Percentiles rank a stretch among this genome's conserved stretches.
phyloP scores from a whole-genome alignment of 2,888 invertebrate genomes.

The Eristalinus aeneus region DNA sequence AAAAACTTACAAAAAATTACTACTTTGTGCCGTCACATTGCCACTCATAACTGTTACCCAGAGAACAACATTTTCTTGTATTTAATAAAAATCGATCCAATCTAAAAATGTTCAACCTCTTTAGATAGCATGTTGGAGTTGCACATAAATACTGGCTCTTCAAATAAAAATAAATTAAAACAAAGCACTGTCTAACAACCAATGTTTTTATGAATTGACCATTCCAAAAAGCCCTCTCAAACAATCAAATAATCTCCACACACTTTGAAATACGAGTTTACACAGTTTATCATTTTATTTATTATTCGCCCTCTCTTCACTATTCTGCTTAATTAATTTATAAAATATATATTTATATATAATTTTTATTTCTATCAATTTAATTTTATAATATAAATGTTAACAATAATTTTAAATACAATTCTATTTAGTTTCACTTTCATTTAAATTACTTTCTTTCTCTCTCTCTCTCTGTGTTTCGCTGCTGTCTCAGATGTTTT shows the following conservation, averaged over 20 bases:
- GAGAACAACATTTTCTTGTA: too few species aligned
- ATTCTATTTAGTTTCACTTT: slow-evolving; percentile 48
- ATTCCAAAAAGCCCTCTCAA: neutral
- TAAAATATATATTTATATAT: slow-evolving; percentile 61
- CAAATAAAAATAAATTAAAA: too few species aligned
- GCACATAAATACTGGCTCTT: too few species aligned
- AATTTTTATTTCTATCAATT: slow-evolving; percentile 47
- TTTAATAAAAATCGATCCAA: too few species aligned
- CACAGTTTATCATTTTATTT: slow-evolving; percentile 10
- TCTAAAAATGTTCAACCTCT: too few species aligned
- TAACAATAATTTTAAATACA: slow-evolving; percentile 62
- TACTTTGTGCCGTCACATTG: too few species aligned
- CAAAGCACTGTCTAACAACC: too few species aligned
- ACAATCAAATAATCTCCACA: neutral
- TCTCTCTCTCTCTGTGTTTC: neutral
- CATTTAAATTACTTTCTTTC: slow-evolving; percentile 22
- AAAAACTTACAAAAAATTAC: too few species aligned
- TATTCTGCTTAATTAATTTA: slow-evolving; percentile 51
- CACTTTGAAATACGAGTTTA: neutral
- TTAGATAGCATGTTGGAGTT: too few species aligned
- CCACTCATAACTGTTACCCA: too few species aligned
- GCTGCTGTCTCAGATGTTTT: neutral
- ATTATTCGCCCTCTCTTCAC: neutral
- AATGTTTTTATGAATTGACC: too few species aligned
- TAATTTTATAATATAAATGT: slow-evolving; percentile 48